Evolutionary conservation across 2,113 vertebrate species (phyloP).

Genomic region (Neolamprologus hecqui): DNA sequence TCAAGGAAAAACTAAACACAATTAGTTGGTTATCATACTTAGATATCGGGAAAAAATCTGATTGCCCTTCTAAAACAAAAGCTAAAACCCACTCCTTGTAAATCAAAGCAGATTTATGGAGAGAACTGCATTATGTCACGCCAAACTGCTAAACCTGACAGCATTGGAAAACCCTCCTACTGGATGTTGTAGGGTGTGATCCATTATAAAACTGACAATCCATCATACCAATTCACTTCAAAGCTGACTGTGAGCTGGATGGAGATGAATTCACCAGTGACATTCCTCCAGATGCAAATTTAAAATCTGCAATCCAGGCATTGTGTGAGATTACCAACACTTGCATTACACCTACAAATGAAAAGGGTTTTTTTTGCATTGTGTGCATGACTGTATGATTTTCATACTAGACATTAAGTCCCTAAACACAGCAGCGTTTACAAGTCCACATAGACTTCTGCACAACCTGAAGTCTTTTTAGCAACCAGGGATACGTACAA

Average conservation of each 20-base stretch:
- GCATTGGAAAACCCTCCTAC: background rate
- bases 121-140: background rate
- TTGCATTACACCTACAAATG: background rate
- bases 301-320: background rate
- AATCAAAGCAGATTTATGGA: background rate
- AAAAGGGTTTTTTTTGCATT: accelerated
- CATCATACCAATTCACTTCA: background rate
- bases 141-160: background rate
- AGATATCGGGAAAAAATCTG: background rate
- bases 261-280: background rate
- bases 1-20: background rate
- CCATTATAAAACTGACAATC: background rate
- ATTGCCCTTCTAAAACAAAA: background rate
- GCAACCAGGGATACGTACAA: background rate
- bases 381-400: background rate
- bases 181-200: background rate
- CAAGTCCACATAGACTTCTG: background rate
- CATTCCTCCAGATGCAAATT: background rate
- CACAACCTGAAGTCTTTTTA: background rate
- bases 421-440: background rate
- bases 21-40: background rate
- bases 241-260: background rate
- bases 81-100: background rate
- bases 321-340: background rate
- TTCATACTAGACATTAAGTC: background rate